Conservation (phyloP, 2,113 vertebrate genomes). For the Phaetusa simplex region DNA sequence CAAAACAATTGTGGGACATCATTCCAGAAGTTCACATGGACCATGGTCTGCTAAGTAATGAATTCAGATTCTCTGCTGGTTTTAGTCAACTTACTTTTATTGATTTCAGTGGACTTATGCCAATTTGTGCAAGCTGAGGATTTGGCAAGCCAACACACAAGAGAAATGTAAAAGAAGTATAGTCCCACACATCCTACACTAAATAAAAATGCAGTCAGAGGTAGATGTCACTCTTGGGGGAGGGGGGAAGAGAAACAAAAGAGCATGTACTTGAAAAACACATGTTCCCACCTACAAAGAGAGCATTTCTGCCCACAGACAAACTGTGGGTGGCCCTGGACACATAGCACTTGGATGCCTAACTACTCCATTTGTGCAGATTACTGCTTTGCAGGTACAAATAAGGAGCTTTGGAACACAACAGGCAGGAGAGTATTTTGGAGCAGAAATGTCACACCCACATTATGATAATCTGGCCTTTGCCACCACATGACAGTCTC, state of each 20-base stretch:
- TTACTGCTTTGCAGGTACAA: not conserved
- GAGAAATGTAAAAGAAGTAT: not conserved
- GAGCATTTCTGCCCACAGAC: not conserved
- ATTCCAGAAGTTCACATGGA: not conserved
- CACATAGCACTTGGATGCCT: not conserved
- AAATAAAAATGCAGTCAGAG: not conserved
- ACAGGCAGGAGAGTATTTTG: not conserved
- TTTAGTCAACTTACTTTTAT: not conserved
- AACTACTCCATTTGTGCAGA: not conserved
- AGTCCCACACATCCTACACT: not conserved
- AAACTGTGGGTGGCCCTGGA: not conserved
- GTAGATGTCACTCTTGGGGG: not conserved
- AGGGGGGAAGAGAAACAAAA: not conserved
- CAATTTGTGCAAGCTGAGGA: not conserved
- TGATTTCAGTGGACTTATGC: not conserved
- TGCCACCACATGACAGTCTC: conserved; percentile 27
- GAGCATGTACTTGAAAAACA: not conserved
- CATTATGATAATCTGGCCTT: conserved; percentile 40
- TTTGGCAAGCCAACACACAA: not conserved
- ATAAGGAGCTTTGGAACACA: not conserved
- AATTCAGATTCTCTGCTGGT: not conserved
- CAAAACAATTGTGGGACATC: not conserved
- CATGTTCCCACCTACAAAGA: not conserved
- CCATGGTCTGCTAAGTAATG: not conserved
- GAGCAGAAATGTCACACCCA: conserved; percentile 25